A percentile compares a stretch with the other conserved stretches of the same genome.
Conservation (phyloP, 2,888 invertebrate species). For the Electrophaes corylata region DNA sequence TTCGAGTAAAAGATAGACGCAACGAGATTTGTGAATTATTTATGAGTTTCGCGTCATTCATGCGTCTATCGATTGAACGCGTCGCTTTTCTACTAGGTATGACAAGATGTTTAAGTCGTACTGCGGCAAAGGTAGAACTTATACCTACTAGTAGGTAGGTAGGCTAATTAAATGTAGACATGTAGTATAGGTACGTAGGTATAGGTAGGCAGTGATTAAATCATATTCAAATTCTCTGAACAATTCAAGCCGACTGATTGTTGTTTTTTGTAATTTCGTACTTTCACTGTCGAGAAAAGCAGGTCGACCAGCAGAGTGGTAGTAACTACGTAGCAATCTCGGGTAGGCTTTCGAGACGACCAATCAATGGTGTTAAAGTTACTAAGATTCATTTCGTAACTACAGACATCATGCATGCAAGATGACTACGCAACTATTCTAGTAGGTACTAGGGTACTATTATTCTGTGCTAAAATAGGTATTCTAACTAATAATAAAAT, state of each 20-base stretch:
- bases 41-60: neutral
- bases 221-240: neutral
- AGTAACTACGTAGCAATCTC: constrained; percentile 20
- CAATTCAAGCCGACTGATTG: neutral
- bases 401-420: constrained; percentile 21
- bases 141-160: too few relatives aligned
- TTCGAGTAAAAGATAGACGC: too few relatives aligned
- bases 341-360: constrained; percentile 59
- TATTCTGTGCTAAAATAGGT: too few relatives aligned
- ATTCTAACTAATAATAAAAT: too few relatives aligned
- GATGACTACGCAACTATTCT: neutral
- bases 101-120: neutral
- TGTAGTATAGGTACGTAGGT: too few relatives aligned
- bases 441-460: too few relatives aligned
- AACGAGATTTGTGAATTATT: neutral
- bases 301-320: constrained; percentile 58
- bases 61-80: constrained; percentile 3
- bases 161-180: too few relatives aligned
- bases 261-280: constrained; percentile 50
- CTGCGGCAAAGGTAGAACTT: neutral
- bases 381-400: constrained; percentile 57
- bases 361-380: constrained; percentile 47
- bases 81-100: neutral
- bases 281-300: constrained; percentile 71
- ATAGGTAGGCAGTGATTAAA: too few relatives aligned